These are phyloP conservation scores for Euphydryas editha DNA, from an alignment of 2,888 invertebrate genomes.

Conservation along the genomic window DNA sequence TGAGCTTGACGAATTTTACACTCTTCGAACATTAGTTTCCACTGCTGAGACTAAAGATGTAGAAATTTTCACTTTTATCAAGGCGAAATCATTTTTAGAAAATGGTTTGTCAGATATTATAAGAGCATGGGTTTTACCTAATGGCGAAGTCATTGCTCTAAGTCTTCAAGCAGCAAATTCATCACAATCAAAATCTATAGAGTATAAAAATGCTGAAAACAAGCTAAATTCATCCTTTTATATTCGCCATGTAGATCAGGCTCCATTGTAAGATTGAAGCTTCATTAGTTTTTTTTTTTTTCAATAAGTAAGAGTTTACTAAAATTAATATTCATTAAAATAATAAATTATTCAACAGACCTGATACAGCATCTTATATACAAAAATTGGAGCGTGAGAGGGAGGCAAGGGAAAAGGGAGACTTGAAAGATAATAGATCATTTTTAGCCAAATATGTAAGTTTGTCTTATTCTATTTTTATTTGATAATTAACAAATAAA, in stretches of 20 bases:
- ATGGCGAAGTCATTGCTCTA: slow-evolving; percentile 90
- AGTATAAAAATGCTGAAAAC: slow-evolving; percentile 48
- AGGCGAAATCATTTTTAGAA: slow-evolving; percentile 90
- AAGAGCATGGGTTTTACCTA: slow-evolving; percentile 90
- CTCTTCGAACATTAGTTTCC: slow-evolving; percentile 87
- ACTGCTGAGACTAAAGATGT: slow-evolving; percentile 86
- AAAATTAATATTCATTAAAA: slow-evolving; percentile 13
- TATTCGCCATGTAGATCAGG: slow-evolving; percentile 91
- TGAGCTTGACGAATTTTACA: slow-evolving; percentile 88
- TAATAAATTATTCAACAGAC: slow-evolving; percentile 85
- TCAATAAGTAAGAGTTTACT: slow-evolving; percentile 9
- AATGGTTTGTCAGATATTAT: slow-evolving; percentile 90
- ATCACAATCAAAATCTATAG: slow-evolving; percentile 47
- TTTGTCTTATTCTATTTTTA: slow-evolving; percentile 37
- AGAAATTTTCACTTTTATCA: slow-evolving; percentile 90
- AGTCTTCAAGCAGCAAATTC: slow-evolving; percentile 78
- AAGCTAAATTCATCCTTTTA: slow-evolving; percentile 90
- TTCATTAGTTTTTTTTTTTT: slow-evolving; percentile 9
- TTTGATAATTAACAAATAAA: too few relatives aligned
- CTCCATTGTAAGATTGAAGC: slow-evolving; percentile 86
- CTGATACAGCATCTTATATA: slow-evolving; percentile 97
- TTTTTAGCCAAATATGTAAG: slow-evolving; percentile 99
- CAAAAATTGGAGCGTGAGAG: slow-evolving; percentile 96
- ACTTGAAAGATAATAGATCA: slow-evolving; percentile 96
- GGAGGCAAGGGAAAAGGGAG: slow-evolving; percentile 94